These are phyloP conservation scores for Scatophagus argus DNA, from an alignment of 2,113 vertebrate genomes.

Conservation along the genomic window DNA sequence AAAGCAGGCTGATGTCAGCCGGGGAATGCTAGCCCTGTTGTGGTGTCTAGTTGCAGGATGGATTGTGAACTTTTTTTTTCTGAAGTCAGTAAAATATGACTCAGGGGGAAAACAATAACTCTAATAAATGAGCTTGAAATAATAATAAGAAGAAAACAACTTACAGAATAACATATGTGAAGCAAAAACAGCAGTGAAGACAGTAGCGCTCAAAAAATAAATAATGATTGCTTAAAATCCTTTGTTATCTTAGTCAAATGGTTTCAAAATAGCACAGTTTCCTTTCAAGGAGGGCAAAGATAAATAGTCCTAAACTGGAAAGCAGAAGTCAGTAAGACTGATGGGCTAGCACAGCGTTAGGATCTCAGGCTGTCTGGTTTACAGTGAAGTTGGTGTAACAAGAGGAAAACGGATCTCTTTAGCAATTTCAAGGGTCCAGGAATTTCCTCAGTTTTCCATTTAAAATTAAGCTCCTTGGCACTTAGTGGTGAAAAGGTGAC, in stretches of 20 bases:
- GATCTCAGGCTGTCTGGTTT: conserved; percentile 50
- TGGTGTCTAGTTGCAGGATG: not conserved
- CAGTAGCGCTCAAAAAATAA: not conserved
- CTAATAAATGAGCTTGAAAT: not conserved
- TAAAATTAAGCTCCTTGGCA: conserved; percentile 56
- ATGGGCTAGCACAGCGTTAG: conserved; percentile 35
- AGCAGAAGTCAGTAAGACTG: conserved; percentile 53
- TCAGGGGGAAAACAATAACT: not conserved
- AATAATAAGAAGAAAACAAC: not conserved
- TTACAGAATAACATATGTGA: not conserved
- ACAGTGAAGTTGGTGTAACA: conserved; percentile 28
- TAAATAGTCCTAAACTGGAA: conserved; percentile 40
- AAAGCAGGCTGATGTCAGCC: conserved; percentile 42
- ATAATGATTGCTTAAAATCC: not conserved
- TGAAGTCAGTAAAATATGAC: not conserved
- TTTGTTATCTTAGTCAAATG: conserved; percentile 17
- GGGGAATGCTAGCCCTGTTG: not conserved
- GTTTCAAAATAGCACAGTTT: conserved; percentile 30
- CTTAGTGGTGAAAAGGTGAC: conserved; percentile 70
- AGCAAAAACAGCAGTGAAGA: not conserved
- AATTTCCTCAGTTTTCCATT: conserved; percentile 57
- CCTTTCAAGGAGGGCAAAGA: conserved; percentile 35
- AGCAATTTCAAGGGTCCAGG: conserved; percentile 57
- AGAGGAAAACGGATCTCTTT: conserved; percentile 45
- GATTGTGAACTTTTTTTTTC: not conserved